These are phyloP conservation scores for Bubalus kerabau DNA, from an alignment of 2,113 vertebrate genomes.

Conservation along the genomic window DNA sequence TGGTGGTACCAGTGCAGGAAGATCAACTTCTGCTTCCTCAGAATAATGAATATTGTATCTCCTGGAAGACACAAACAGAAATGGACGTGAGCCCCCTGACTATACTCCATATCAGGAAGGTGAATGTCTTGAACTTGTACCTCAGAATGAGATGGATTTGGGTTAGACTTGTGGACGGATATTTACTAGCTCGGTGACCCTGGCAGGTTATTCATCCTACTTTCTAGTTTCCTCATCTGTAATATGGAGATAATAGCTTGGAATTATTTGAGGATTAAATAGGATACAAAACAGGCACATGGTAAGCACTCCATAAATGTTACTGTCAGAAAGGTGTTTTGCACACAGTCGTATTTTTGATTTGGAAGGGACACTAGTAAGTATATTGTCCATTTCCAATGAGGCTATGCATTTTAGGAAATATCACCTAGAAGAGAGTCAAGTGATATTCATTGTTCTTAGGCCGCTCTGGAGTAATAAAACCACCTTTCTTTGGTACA, in stretches of 20 bases:
- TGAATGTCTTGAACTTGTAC: rapidly evolving
- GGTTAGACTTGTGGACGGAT: neutral
- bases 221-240: neutral
- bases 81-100: neutral
- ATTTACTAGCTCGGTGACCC: neutral
- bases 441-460: neutral
- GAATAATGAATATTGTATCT: slow-evolving; percentile 97
- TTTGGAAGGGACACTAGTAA: neutral
- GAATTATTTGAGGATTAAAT: neutral
- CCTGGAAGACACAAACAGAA: slow-evolving; percentile 80
- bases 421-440: neutral
- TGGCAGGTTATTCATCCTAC: neutral
- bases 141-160: rapidly evolving
- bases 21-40: slow-evolving; percentile 99
- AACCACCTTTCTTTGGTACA: neutral
- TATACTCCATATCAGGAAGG: rapidly evolving
- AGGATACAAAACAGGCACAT: neutral
- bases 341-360: neutral
- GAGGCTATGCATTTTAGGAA: neutral
- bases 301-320: neutral
- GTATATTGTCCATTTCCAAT: neutral
- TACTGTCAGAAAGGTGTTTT: neutral
- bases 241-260: neutral
- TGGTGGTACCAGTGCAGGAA: slow-evolving; percentile 99
- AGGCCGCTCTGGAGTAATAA: neutral